Base-by-base conservation (phyloP, 2,888 invertebrate species). In the Ormia ochracea region DNA sequence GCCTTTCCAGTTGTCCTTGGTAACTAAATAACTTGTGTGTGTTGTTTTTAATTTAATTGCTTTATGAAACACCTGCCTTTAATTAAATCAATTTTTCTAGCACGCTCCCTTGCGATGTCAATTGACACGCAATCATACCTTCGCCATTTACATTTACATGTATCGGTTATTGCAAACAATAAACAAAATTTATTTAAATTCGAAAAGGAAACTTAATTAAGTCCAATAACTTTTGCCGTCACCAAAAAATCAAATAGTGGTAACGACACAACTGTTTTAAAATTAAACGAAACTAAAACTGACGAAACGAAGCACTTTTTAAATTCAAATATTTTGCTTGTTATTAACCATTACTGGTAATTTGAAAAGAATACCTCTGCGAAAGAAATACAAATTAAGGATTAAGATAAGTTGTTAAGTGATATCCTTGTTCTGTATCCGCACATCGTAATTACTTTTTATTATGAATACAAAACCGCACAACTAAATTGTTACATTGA, bases 401-500 rank as follows among this genome's bases (percentile, higher is more conserved):
- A 59, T 36, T 50, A 43, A 31, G 17, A 72, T 68, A 56, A 74
- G 59, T 59, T 75, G 75, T 72, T 75, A 79, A 80, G 72, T 36
- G 75, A 79, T 79, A 79, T 70, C 65, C 65, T 70, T 79, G 66
- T 74, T 50, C 28, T 54, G 14, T 36, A 28, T 41, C 58, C 41
- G 58, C 38, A 33, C 43, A 21, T 28, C 19, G 14, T 21, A 54
- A 76, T 65, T 74, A 28, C 28, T 19, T 65, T 52, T 33, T 63
- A 45, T 45, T 59, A 10, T 5, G 9, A 36, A 54, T 23, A 68
- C 63, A 70, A 70, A 63, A 73, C 80, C 80, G 63, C 80, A 80
- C 63, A 75, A 70, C 65, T 54, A 52, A 79, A 79, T 75, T 75
- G 79, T 38, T 74, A 79, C 79, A 75, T 65, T 66, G 38, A 68